Percentiles rank a stretch among this genome's conserved stretches.
These are phyloP conservation scores for Andrena minutula DNA, from an alignment of 2,888 invertebrate species.

Conservation along the genomic window DNA sequence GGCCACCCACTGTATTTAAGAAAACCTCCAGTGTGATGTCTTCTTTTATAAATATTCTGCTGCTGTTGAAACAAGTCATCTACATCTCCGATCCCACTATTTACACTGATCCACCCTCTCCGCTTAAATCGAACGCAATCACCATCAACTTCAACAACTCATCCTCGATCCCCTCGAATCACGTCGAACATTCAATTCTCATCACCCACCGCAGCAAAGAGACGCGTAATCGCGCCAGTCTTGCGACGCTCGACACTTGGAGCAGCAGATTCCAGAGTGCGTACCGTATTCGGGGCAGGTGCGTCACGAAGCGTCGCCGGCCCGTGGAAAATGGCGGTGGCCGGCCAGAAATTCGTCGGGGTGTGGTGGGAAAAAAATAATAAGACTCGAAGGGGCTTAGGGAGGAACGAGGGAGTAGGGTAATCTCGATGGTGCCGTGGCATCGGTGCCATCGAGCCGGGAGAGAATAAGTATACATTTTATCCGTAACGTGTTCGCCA, in stretches of 20 bases:
- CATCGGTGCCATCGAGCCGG: slow-evolving; percentile 76
- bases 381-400: not conserved
- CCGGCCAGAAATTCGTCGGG: slow-evolving; percentile 40
- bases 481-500: slow-evolving; percentile 85
- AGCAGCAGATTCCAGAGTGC: not conserved
- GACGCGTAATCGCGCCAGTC: slow-evolving; percentile 1
- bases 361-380: slow-evolving; percentile 20
- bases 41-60: too few species aligned
- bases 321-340: slow-evolving; percentile 49
- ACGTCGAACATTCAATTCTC: not conserved
- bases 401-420: slow-evolving; percentile 29
- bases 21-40: too few species aligned
- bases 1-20: too few species aligned
- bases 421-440: slow-evolving; percentile 69
- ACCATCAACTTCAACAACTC: not conserved
- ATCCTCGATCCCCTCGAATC: not conserved
- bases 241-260: not conserved
- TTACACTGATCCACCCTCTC: too few species aligned
- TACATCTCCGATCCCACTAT: too few species aligned
- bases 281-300: slow-evolving; percentile 41
- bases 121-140: not conserved
- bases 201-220: not conserved
- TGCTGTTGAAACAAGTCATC: too few species aligned
- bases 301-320: slow-evolving; percentile 43
- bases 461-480: slow-evolving; percentile 84